Evolutionary conservation across 2,113 vertebrate species (phyloP).

Genomic region (Boulengeromyrus knoepffleri): DNA sequence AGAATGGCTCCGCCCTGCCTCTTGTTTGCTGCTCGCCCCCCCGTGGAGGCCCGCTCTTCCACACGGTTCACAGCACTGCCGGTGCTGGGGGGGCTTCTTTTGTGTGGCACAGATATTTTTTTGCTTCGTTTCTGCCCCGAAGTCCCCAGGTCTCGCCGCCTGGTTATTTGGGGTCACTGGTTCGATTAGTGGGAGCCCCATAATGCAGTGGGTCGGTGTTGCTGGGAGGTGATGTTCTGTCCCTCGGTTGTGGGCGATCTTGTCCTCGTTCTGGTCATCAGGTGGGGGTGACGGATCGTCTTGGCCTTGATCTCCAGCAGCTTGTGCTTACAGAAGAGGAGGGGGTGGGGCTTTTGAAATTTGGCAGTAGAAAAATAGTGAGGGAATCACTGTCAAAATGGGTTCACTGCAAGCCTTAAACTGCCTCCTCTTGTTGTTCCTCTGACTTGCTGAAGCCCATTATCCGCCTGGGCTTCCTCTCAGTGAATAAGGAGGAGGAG

Average conservation of each 20-base stretch:
- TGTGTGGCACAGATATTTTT: background rate
- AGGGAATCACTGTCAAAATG: slow-evolving; percentile 28
- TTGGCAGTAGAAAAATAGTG: slow-evolving; percentile 7
- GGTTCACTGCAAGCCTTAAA: slow-evolving; percentile 32
- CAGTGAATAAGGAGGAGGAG: too few relatives aligned
- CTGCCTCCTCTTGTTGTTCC: background rate
- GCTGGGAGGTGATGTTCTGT: background rate
- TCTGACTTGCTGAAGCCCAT: background rate
- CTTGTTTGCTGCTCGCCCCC: background rate
- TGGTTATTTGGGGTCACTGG: background rate
- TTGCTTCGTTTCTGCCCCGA: background rate
- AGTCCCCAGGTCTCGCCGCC: background rate
- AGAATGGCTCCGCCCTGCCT: background rate
- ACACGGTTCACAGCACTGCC: background rate
- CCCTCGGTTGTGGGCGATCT: background rate
- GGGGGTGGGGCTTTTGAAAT: background rate
- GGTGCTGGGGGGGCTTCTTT: background rate
- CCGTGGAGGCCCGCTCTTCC: background rate
- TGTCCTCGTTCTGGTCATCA: background rate
- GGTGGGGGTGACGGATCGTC: background rate
- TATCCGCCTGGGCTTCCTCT: background rate
- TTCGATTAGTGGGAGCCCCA: background rate
- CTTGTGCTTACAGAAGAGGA: background rate
- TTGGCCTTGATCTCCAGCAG: background rate
- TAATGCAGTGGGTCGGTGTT: background rate